Conservation (phyloP, 1,140 invertebrate species). For the Pseudomyrmex concolor region DNA sequence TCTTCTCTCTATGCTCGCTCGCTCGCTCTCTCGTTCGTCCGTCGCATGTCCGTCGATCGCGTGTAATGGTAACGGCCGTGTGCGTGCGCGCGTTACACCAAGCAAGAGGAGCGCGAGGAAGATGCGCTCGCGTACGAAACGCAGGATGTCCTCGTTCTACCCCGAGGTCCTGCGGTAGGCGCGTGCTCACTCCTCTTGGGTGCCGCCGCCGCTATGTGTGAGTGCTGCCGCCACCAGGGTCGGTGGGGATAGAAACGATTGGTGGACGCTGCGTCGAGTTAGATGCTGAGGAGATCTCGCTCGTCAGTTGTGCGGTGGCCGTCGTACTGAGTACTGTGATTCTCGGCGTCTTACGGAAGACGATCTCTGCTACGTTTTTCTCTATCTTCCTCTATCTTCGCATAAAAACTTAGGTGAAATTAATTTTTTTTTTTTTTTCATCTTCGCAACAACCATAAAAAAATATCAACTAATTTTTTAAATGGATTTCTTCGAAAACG, state of each 20-base stretch:
- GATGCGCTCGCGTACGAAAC: slow-evolving; percentile 46
- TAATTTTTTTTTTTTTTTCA: not conserved
- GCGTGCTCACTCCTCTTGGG: slow-evolving; percentile 66
- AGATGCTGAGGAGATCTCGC: slow-evolving; percentile 80
- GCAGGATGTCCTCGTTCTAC: slow-evolving; percentile 55
- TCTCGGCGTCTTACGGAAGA: not conserved
- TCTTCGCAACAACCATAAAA: not conserved
- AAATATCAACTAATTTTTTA: not conserved
- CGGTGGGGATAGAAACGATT: slow-evolving; percentile 80
- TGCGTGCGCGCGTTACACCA: not conserved
- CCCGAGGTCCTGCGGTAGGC: slow-evolving; percentile 51
- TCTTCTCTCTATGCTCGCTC: slow-evolving; percentile 42
- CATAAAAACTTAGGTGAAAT: not conserved
- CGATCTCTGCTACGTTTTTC: not conserved
- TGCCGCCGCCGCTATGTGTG: slow-evolving; percentile 48
- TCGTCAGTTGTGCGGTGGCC: slow-evolving; percentile 82
- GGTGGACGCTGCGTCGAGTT: slow-evolving; percentile 81
- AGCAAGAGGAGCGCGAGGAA: slow-evolving; percentile 13
- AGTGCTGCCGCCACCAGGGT: slow-evolving; percentile 64
- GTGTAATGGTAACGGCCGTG: slow-evolving; percentile 52
- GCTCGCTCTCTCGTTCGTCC: slow-evolving; percentile 48
- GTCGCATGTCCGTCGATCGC: slow-evolving; percentile 32
- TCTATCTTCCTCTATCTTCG: not conserved
- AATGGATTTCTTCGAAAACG: slow-evolving; percentile 14
- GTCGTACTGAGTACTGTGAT: slow-evolving; percentile 75